These are phyloP conservation scores for Bufo gargarizans DNA, from an alignment of 2,113 vertebrate genomes.

Conservation along the genomic window DNA sequence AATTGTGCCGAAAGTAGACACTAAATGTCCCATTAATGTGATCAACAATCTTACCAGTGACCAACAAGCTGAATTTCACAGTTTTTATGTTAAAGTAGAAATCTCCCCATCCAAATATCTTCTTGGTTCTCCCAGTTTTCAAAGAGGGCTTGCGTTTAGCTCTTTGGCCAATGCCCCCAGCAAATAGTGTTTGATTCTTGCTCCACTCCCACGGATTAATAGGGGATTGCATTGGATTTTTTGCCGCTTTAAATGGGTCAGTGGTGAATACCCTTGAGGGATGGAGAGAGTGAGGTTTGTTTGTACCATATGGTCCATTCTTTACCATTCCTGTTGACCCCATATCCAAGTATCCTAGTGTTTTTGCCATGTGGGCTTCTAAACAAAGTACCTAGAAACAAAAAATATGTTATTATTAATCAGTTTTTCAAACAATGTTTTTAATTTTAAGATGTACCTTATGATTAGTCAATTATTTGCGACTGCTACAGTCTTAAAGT, in stretches of 20 bases:
- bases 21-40: constrained; percentile 98
- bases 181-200: constrained; percentile 75
- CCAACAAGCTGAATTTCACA: constrained; percentile 89
- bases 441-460: no score
- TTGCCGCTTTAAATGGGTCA: constrained; percentile 74
- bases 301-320: constrained; percentile 70
- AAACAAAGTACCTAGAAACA: constrained; percentile 76
- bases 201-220: constrained; percentile 77
- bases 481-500: no score
- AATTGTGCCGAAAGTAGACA: constrained; percentile 90
- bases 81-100: constrained; percentile 96
- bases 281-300: constrained; percentile 74
- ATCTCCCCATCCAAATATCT: constrained; percentile 97
- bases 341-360: constrained; percentile 83
- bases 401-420: constrained; percentile 28
- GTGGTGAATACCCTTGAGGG: constrained; percentile 73
- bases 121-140: constrained; percentile 89
- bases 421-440: no score
- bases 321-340: constrained; percentile 76
- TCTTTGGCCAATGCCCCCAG: constrained; percentile 77
- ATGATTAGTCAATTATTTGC: no score
- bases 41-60: constrained; percentile 95
- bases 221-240: constrained; percentile 73
- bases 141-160: constrained; percentile 85
- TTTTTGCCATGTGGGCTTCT: constrained; percentile 78